Percentiles rank a stretch among this genome's conserved stretches.
Evolutionary conservation across 2,113 vertebrate genomes (phyloP).

Genomic region (Siniperca knerii): DNA sequence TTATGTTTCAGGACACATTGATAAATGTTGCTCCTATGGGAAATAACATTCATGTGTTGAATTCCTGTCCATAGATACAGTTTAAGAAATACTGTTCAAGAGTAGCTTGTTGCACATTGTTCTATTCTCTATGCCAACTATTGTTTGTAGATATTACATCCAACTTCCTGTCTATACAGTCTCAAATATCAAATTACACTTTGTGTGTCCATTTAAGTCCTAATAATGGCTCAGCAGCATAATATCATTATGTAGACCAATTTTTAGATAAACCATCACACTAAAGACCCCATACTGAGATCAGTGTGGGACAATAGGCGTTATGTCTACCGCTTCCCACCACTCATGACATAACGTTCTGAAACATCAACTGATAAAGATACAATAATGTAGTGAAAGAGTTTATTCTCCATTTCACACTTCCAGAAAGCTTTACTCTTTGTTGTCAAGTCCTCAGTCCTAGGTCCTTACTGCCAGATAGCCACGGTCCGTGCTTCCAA

Average conservation of each 20-base stretch:
- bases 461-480: background rate
- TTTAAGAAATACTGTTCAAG: conserved; percentile 19
- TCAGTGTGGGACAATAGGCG: background rate
- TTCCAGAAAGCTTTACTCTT: conserved; percentile 15
- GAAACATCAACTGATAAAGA: conserved; percentile 11
- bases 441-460: background rate
- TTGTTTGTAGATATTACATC: conserved; percentile 15
- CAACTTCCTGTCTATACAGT: background rate
- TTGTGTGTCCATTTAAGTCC: background rate
- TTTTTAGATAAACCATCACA: conserved; percentile 1
- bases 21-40: conserved; percentile 22
- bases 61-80: conserved; percentile 13
- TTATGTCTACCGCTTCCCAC: background rate
- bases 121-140: background rate
- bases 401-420: conserved; percentile 16
- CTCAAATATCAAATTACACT: conserved; percentile 16
- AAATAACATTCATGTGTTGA: conserved; percentile 49
- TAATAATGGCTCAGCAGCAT: conserved; percentile 38
- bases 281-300: background rate
- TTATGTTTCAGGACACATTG: conserved; percentile 17
- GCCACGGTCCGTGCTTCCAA: background rate
- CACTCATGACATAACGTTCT: background rate
- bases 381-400: conserved; percentile 1
- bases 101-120: conserved; percentile 7
- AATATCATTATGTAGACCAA: background rate